Evolutionary conservation across 2,113 vertebrate genomes (phyloP).

Genomic region (Cichladusa arquata): DNA sequence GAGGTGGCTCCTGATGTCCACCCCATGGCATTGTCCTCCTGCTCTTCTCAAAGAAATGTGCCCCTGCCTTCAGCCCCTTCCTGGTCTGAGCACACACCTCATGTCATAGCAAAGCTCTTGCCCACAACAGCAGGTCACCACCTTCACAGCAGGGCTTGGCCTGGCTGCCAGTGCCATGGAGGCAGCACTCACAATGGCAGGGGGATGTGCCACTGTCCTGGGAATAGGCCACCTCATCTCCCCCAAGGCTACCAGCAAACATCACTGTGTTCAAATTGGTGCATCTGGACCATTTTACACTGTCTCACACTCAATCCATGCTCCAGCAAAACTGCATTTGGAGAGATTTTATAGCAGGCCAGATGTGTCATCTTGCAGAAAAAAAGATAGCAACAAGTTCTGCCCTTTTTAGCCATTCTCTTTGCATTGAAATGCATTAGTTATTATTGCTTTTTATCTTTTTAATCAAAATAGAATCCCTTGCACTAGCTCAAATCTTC

Average conservation of each 20-base stretch:
- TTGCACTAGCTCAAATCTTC: slow-evolving; percentile 22
- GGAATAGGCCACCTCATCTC: neutral
- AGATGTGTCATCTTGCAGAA: neutral
- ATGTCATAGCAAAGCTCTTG: neutral
- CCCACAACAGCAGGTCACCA: neutral
- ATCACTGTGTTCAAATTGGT: neutral
- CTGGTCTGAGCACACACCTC: neutral
- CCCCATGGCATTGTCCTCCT: neutral
- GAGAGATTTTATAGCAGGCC: neutral
- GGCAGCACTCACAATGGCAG: neutral
- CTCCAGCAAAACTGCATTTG: neutral
- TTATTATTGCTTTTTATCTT: slow-evolving; percentile 19
- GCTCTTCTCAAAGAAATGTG: neutral
- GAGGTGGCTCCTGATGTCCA: neutral
- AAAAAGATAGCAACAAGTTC: neutral
- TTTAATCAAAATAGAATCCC: slow-evolving; percentile 15
- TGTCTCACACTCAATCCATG: neutral
- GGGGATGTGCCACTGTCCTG: neutral
- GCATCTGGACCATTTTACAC: neutral
- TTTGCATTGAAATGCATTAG: neutral
- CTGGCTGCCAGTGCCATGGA: neutral
- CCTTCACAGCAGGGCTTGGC: neutral
- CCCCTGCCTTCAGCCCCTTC: neutral
- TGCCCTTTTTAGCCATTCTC: neutral
- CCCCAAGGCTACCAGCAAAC: neutral